phyloP scores from a whole-genome alignment of 2,797 vertebrate genomes.

The Varecia variegata region DNA sequence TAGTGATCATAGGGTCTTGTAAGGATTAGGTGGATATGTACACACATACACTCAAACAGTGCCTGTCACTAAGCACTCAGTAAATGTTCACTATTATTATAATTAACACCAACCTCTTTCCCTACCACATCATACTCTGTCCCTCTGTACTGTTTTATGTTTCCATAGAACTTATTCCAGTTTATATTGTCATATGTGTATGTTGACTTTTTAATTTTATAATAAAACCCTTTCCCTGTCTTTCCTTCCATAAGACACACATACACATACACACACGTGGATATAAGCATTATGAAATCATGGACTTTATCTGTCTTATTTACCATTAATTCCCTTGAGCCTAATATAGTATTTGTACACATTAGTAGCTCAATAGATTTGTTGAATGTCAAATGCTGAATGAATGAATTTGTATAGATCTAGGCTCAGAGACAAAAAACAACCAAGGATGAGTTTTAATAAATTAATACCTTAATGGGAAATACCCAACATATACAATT shows the following conservation, averaged over 20 bases:
- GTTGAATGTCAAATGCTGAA: not conserved
- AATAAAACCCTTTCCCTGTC: not conserved
- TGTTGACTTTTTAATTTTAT: not conserved
- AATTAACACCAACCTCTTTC: not conserved
- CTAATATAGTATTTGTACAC: not conserved
- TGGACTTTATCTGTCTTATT: not conserved
- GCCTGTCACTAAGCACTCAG: not conserved
- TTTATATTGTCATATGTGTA: not conserved
- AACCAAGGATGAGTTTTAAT: not conserved
- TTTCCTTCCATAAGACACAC: not conserved
- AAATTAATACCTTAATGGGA: not conserved
- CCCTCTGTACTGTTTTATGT: not conserved
- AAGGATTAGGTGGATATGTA: not conserved
- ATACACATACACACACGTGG: not conserved
- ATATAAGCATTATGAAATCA: not conserved
- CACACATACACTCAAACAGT: not conserved
- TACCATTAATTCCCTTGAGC: not conserved
- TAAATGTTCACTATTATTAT: not conserved
- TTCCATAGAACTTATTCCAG: not conserved
- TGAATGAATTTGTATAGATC: not conserved
- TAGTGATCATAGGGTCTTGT: not conserved
- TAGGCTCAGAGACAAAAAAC: not conserved
- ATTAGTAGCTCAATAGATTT: not conserved
- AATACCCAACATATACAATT: not conserved
- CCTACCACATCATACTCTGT: not conserved